Conservation (phyloP, 2,113 vertebrate genomes). For the Embiotoca jacksoni region DNA sequence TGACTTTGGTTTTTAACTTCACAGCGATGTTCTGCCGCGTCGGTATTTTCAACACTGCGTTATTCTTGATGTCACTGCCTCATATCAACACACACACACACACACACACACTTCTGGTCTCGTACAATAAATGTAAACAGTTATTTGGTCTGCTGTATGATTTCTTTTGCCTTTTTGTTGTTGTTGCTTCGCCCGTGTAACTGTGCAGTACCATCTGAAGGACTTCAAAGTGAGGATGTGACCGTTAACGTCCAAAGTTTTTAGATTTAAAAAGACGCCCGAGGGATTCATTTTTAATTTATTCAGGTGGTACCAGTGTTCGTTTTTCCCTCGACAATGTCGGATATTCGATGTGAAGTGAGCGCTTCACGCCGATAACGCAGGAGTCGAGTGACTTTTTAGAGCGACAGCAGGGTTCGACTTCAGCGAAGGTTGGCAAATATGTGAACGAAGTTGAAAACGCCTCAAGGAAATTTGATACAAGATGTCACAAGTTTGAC, state of each 20-base stretch:
- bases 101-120: constrained; percentile 22
- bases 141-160: constrained; percentile 39
- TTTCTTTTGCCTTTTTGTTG: constrained; percentile 29
- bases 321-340: background rate
- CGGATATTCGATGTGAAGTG: background rate
- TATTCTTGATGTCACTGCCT: constrained; percentile 18
- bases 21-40: constrained; percentile 43
- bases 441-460: too few relatives aligned
- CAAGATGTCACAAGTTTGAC: background rate
- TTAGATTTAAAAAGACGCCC: background rate
- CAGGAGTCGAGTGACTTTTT: too few relatives aligned
- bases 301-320: constrained; percentile 6
- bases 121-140: constrained; percentile 55
- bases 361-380: too few relatives aligned
- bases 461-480: too few relatives aligned
- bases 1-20: constrained; percentile 5
- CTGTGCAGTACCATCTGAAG: constrained; percentile 1
- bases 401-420: too few relatives aligned
- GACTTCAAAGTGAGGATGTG: background rate
- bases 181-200: constrained; percentile 14
- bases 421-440: too few relatives aligned
- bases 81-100: constrained; percentile 1
- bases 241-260: constrained; percentile 17
- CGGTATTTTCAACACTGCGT: constrained; percentile 38
- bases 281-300: constrained; percentile 20